Conservation (phyloP, 1,140 invertebrate species). For the Hylaeus volcanicus region DNA sequence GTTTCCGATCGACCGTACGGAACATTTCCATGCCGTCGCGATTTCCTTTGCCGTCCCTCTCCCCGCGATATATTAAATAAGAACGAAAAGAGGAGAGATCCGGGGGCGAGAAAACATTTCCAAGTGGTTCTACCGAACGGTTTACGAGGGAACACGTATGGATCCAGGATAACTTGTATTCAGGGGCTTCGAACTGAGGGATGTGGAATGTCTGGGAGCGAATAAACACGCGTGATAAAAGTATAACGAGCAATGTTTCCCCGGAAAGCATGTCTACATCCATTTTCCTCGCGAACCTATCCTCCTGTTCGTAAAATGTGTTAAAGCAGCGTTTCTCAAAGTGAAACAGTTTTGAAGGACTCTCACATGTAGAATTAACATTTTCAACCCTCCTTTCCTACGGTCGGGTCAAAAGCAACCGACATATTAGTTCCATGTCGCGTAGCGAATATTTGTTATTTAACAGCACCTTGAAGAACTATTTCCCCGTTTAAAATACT, state of each 20-base stretch:
- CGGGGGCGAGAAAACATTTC: neutral
- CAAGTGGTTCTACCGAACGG: neutral
- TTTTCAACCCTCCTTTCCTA: too few relatives aligned
- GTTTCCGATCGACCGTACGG: slow-evolving; percentile 37
- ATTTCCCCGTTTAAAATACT: too few relatives aligned
- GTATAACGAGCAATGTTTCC: neutral
- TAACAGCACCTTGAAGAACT: too few relatives aligned
- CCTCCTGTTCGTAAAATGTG: neutral
- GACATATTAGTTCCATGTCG: too few relatives aligned
- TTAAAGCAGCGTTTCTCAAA: neutral
- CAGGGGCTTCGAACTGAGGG: too few relatives aligned
- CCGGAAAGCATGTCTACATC: neutral
- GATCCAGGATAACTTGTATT: neutral
- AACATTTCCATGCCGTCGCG: slow-evolving; percentile 36
- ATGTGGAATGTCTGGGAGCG: neutral
- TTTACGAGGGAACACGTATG: neutral
- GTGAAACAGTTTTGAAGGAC: too few relatives aligned
- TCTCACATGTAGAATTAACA: too few relatives aligned
- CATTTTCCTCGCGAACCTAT: neutral
- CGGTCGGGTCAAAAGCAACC: too few relatives aligned
- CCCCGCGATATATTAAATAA: slow-evolving; percentile 46
- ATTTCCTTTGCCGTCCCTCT: slow-evolving; percentile 7
- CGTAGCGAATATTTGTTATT: too few relatives aligned
- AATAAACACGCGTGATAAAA: neutral
- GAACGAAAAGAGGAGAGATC: neutral